These are phyloP conservation scores for Zaprionus lachaisei DNA, from an alignment of 1,140 invertebrate species.

Conservation along the genomic window DNA sequence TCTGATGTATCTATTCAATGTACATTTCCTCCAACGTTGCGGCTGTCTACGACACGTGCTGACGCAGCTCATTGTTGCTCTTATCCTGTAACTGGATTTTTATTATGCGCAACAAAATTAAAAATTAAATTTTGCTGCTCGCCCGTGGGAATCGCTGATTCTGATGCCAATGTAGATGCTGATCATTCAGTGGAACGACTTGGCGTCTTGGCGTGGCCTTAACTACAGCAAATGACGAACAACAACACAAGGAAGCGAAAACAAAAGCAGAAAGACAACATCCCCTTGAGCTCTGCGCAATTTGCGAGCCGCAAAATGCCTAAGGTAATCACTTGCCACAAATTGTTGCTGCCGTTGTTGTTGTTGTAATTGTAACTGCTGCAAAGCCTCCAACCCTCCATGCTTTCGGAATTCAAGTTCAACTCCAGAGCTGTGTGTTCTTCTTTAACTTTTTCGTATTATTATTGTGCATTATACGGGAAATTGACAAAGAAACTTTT, in stretches of 20 bases:
- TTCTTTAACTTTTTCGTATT: conserved; percentile 58
- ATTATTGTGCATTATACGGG: conserved; percentile 80
- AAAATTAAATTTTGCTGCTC: conserved; percentile 69
- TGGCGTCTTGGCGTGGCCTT: conserved; percentile 3
- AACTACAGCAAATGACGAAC: conserved; percentile 45
- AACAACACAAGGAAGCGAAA: conserved; percentile 33
- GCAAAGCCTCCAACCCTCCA: background rate
- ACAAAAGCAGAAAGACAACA: conserved; percentile 32
- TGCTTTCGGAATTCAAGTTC: conserved; percentile 41
- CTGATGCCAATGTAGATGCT: conserved; percentile 60
- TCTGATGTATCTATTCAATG: conserved; percentile 18
- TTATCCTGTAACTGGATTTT: conserved; percentile 46
- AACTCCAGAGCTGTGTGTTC: conserved; percentile 29
- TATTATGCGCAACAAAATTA: conserved; percentile 76
- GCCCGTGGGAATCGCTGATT: conserved; percentile 52
- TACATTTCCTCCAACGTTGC: conserved; percentile 6
- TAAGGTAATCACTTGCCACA: conserved; percentile 79
- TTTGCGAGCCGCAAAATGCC: conserved; percentile 79
- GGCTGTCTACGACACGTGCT: conserved; percentile 23
- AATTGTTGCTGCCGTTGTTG: conserved; percentile 70
- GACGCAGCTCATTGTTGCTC: background rate
- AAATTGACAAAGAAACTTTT: conserved; percentile 79
- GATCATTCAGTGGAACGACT: conserved; percentile 42
- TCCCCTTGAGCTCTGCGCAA: conserved; percentile 71
- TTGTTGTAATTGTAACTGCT: conserved; percentile 20